Percentiles rank a stretch among this genome's conserved stretches.
Evolutionary conservation across 2,113 vertebrate species (phyloP).

Genomic region (Pseudonaja textilis): DNA sequence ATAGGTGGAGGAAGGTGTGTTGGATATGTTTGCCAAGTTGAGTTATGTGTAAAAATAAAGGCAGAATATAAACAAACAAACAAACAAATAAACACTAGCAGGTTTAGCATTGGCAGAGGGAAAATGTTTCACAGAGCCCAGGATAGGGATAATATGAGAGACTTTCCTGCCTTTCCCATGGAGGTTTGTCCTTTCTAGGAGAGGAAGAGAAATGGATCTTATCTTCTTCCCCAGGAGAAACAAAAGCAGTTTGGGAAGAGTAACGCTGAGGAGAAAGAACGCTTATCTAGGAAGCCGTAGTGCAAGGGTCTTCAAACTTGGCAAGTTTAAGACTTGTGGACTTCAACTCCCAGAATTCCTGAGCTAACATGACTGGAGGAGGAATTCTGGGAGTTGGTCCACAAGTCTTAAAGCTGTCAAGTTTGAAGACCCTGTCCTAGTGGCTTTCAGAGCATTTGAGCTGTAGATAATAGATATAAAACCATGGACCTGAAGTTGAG

Average conservation of each 20-base stretch:
- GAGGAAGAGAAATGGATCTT: not conserved
- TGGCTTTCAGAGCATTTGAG: not conserved
- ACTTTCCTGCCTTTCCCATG: not conserved
- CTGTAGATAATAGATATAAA: not conserved
- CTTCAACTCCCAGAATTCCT: too few relatives aligned
- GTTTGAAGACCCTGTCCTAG: not conserved
- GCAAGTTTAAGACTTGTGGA: too few relatives aligned
- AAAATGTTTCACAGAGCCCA: not conserved
- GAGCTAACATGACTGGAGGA: too few relatives aligned
- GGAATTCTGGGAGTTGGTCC: too few relatives aligned
- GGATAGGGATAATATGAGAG: not conserved
- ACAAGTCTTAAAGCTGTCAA: too few relatives aligned
- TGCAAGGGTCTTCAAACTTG: too few relatives aligned
- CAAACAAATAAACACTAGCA: not conserved
- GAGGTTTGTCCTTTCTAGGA: not conserved
- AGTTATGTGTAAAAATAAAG: not conserved
- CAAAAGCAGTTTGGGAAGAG: not conserved
- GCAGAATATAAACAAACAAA: not conserved
- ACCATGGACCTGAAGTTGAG: not conserved
- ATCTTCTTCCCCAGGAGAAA: not conserved
- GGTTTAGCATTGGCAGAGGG: not conserved
- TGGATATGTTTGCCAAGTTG: not conserved
- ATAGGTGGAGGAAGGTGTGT: not conserved
- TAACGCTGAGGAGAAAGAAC: not conserved
- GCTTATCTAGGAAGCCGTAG: not conserved